phyloP scores from a whole-genome alignment of 2,797 vertebrate genomes.

The Premnoplex brunnescens region DNA sequence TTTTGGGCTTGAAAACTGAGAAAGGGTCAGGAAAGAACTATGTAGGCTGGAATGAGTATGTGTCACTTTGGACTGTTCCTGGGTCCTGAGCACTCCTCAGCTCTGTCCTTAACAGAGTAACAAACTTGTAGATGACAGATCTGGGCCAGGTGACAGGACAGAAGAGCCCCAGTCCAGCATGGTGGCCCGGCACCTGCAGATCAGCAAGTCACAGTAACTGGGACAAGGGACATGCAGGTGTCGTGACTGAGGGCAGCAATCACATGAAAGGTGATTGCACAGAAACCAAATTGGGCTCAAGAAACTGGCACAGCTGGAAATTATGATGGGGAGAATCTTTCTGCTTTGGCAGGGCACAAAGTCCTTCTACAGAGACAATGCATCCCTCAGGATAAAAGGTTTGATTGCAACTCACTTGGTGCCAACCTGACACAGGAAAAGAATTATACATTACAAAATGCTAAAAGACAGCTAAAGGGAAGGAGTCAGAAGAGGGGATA shows the following conservation, averaged over 20 bases:
- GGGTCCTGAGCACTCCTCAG: not conserved
- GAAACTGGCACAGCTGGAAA: not conserved
- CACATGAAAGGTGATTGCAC: not conserved
- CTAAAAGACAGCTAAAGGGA: slow-evolving; percentile 58
- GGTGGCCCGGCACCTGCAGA: not conserved
- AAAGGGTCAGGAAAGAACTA: not conserved
- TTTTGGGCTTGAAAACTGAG: not conserved
- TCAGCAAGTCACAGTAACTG: not conserved
- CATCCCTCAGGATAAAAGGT: slow-evolving; percentile 48
- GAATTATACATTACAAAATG: slow-evolving; percentile 60
- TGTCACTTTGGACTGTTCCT: not conserved
- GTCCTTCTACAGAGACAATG: slow-evolving; percentile 37
- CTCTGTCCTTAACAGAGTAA: not conserved
- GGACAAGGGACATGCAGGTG: not conserved
- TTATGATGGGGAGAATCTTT: not conserved
- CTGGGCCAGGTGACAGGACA: not conserved
- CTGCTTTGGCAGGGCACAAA: slow-evolving; percentile 4
- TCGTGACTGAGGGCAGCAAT: not conserved
- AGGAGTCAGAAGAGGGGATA: not conserved
- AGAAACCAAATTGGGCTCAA: not conserved
- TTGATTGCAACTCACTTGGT: slow-evolving; percentile 33
- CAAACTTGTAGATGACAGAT: not conserved
- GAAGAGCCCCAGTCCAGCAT: not conserved
- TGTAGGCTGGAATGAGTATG: not conserved
- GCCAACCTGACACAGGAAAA: slow-evolving; percentile 51